Evolutionary conservation across 2,888 invertebrate genomes (phyloP).

Genomic region (Drosophila tanythrix): DNA sequence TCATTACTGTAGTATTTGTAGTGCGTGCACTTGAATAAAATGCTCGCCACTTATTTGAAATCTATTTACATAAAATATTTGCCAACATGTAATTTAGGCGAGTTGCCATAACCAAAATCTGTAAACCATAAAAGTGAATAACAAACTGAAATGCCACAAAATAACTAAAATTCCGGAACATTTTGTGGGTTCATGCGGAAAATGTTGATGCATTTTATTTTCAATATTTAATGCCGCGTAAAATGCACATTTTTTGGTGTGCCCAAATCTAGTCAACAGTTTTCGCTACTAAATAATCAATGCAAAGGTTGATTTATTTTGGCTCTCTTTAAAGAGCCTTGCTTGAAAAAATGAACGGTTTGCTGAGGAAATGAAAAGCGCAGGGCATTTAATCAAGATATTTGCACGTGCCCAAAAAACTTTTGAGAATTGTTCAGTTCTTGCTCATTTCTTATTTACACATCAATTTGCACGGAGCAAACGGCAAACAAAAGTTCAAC

Average conservation of each 20-base stretch:
- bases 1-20: conserved; percentile 3
- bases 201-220: conserved; percentile 23
- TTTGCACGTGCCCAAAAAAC: conserved; percentile 27
- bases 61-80: conserved; percentile 30
- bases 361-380: background rate
- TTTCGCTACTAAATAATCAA: background rate
- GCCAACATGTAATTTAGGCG: conserved; percentile 37
- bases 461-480: conserved; percentile 53
- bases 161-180: conserved; percentile 26
- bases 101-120: conserved; percentile 15
- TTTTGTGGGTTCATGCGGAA: conserved; percentile 11
- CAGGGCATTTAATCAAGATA: background rate
- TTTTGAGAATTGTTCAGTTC: conserved; percentile 16
- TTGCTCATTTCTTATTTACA: conserved; percentile 50
- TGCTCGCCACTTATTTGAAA: conserved; percentile 47
- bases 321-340: background rate
- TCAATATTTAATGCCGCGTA: conserved; percentile 35
- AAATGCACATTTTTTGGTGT: conserved; percentile 27
- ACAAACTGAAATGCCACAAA: conserved; percentile 3
- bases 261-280: conserved; percentile 29
- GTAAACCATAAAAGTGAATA: background rate
- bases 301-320: background rate
- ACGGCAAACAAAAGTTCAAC: conserved; percentile 59
- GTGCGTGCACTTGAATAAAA: conserved; percentile 52
- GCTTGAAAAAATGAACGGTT: background rate